Percentiles rank a stretch among this genome's conserved stretches.
These are phyloP conservation scores for Tachypleus tridentatus DNA, from an alignment of 1,140 invertebrate genomes.

Conservation along the genomic window DNA sequence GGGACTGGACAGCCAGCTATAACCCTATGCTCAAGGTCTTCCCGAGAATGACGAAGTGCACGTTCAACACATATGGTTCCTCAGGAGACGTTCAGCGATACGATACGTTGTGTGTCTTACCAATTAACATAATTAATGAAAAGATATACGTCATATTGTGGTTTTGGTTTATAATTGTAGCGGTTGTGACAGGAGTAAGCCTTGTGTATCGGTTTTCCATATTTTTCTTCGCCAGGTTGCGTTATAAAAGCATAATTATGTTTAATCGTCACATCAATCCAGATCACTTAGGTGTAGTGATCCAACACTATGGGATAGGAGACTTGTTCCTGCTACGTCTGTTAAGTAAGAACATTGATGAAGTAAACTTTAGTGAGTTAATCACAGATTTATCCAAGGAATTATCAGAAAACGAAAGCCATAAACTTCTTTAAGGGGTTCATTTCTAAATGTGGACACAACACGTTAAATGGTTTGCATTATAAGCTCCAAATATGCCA, in stretches of 20 bases:
- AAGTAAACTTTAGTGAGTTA: not conserved
- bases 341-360: slow-evolving; percentile 7
- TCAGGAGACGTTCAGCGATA: slow-evolving; percentile 31
- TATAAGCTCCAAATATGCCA: too few relatives aligned
- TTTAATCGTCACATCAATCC: slow-evolving; percentile 34
- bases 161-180: slow-evolving; percentile 27
- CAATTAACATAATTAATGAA: slow-evolving; percentile 38
- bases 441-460: too few relatives aligned
- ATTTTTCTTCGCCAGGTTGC: slow-evolving; percentile 35
- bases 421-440: too few relatives aligned
- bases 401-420: not conserved
- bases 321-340: slow-evolving; percentile 23
- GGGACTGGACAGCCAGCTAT: slow-evolving; percentile 32
- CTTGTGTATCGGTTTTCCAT: slow-evolving; percentile 35
- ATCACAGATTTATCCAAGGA: not conserved
- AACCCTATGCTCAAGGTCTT: slow-evolving; percentile 28
- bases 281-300: slow-evolving; percentile 61
- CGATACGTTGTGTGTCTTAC: slow-evolving; percentile 36
- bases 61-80: slow-evolving; percentile 22
- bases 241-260: slow-evolving; percentile 22
- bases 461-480: too few relatives aligned
- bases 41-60: slow-evolving; percentile 27
- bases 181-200: slow-evolving; percentile 22
- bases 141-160: slow-evolving; percentile 35
- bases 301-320: slow-evolving; percentile 18